phyloP scores from a whole-genome alignment of 2,797 vertebrate species.

The Gallinago solitaria region DNA sequence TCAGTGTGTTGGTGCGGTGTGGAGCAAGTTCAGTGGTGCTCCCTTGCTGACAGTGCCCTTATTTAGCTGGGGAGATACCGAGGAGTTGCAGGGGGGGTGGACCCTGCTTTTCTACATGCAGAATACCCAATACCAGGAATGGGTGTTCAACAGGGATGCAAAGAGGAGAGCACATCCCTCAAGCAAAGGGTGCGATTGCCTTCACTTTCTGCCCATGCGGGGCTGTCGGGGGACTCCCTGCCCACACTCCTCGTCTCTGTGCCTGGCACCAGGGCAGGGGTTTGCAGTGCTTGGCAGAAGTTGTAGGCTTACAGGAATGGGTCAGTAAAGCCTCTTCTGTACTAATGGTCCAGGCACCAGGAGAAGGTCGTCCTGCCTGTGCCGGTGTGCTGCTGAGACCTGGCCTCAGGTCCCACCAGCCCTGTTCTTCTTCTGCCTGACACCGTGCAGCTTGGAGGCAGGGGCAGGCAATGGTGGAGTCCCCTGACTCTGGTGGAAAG shows the following conservation, averaged over 20 bases:
- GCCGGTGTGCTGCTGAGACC: background rate
- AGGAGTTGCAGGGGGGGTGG: background rate
- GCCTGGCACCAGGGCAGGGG: background rate
- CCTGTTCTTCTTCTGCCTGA: rapidly evolving
- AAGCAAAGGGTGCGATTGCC: background rate
- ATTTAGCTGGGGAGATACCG: background rate
- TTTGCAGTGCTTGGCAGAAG: background rate
- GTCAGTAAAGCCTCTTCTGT: background rate
- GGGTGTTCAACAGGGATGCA: background rate
- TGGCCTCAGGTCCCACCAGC: background rate
- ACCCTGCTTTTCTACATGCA: background rate
- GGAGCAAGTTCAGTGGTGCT: background rate
- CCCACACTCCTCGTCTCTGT: rapidly evolving
- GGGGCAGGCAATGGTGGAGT: rapidly evolving
- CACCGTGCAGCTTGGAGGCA: rapidly evolving
- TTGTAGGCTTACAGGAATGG: background rate
- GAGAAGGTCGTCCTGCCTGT: rapidly evolving
- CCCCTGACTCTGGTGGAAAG: rapidly evolving
- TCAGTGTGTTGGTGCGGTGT: too few relatives aligned
- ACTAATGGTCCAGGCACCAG: rapidly evolving
- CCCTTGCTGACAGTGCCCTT: background rate
- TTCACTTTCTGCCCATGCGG: background rate
- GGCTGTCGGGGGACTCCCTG: background rate
- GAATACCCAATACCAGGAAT: background rate
- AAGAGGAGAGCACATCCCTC: background rate